Base-by-base conservation (phyloP, 2,888 invertebrate species). In the Cremastinae sp. region DNA sequence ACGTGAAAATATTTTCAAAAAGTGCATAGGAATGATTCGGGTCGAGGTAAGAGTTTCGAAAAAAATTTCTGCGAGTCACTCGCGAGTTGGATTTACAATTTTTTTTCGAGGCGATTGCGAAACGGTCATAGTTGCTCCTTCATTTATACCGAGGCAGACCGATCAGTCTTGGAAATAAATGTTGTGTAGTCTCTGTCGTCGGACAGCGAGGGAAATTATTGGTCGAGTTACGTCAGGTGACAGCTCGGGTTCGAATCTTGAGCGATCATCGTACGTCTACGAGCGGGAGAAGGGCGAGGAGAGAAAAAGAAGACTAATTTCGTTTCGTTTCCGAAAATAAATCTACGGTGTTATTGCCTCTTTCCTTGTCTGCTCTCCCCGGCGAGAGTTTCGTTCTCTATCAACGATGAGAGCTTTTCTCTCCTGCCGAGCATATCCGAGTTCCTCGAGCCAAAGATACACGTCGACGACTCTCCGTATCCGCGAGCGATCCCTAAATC, bases 401-500 rank as follows among this genome's bases (percentile, higher is more conserved):
- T 36, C 65, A 58, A 73, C 22, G n/a, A n/a, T n/a, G n/a, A n/a
- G n/a, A n/a, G 47, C 68, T 53, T n/a, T 75, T 14, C 43, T 61
- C 51, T 58, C 51, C 22, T 12, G 22, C 22, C n/a, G 22, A 16
- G 66, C 20, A 59, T 59, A 49, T 38, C 8, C 59, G 20, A 18
- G 41, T 61, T 66, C 64, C 38, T 43, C 47, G 66, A 54, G 59
- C 59, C 34, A 36, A 74, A 20, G 49, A 4, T 34, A 18, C 12
- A 22, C n/a, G 34, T 38, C 41, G 43, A 53, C 8, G 49, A 43
- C 64, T 59, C 68, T 68, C 47, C 18, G 38, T 49, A 58, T 43
- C 56, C 54, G 62, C 7, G 14, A 65, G 56, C 54, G 61, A 66
- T 53, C 75, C 34, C 38, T 72, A 72, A 68, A 76, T 76, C 72